These are phyloP conservation scores for Drosophila seguyi DNA, from an alignment of 1,140 invertebrate species.

Conservation along the genomic window DNA sequence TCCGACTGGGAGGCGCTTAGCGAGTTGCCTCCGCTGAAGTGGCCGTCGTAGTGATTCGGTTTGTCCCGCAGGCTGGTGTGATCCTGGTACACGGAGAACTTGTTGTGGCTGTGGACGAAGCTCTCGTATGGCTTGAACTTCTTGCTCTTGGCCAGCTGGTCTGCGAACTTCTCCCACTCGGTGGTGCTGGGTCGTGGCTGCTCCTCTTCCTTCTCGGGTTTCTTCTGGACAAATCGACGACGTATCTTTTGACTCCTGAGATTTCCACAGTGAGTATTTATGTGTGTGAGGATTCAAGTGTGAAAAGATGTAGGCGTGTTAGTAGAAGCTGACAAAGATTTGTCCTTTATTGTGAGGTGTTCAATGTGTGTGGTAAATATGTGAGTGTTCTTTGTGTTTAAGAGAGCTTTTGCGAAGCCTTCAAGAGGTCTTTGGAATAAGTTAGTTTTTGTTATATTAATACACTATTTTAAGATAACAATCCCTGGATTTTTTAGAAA, in stretches of 20 bases:
- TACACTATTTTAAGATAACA: neutral
- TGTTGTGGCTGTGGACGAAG: constrained; percentile 58
- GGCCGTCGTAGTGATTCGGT: constrained; percentile 62
- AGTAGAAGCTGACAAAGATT: neutral
- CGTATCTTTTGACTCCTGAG: constrained; percentile 40
- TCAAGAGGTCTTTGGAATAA: neutral
- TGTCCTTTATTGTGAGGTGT: constrained; percentile 15
- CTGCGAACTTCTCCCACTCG: constrained; percentile 80
- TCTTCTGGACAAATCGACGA: constrained; percentile 4
- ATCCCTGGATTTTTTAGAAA: too few relatives aligned
- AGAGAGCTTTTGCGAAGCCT: constrained; percentile 1
- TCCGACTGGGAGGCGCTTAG: constrained; percentile 67
- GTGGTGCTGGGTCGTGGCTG: constrained; percentile 67
- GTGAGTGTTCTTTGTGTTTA: constrained; percentile 18
- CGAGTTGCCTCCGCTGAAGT: constrained; percentile 70
- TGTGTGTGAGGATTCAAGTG: constrained; percentile 9
- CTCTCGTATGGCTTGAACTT: constrained; percentile 76
- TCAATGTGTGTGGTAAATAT: constrained; percentile 12
- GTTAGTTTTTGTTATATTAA: too few relatives aligned
- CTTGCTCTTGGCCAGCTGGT: constrained; percentile 68
- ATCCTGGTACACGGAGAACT: constrained; percentile 75
- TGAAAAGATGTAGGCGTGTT: constrained; percentile 20
- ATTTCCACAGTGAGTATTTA: neutral
- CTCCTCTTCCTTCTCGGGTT: constrained; percentile 42
- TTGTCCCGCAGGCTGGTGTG: constrained; percentile 68